phyloP scores from a whole-genome alignment of 2,888 invertebrate species.

The Himalopsyche tibetana region DNA sequence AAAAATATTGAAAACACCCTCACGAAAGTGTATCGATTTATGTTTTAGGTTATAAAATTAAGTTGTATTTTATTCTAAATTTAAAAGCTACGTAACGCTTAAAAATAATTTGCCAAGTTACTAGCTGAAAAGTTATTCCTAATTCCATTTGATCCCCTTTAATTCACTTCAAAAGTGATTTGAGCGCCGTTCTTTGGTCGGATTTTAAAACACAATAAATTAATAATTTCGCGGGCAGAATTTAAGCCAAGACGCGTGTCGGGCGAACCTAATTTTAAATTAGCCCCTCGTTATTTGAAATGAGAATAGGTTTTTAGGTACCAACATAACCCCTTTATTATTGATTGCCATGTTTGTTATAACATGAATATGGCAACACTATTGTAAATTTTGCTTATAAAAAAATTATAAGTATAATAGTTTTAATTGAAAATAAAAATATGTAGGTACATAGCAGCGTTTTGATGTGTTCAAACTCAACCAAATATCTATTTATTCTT shows the following conservation, averaged over 20 bases:
- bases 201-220: conserved; percentile 55
- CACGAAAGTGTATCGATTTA: no score
- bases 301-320: conserved; percentile 12
- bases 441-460: no score
- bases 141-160: background rate
- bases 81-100: no score
- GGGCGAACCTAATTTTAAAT: conserved; percentile 52
- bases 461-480: no score
- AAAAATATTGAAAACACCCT: no score
- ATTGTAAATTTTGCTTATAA: background rate
- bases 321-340: background rate
- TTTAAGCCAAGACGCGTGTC: conserved; percentile 61
- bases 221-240: conserved; percentile 57
- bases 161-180: conserved; percentile 10
- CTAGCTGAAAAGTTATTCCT: background rate
- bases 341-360: conserved; percentile 11
- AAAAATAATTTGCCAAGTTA: background rate
- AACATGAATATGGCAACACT: background rate
- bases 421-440: no score
- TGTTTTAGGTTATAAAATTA: no score
- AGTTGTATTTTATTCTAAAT: no score
- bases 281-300: conserved; percentile 59
- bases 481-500: no score
- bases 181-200: conserved; percentile 45
- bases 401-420: no score